phyloP scores from a whole-genome alignment of 1,140 invertebrate genomes.

The Paramacrobiotus metropolitanus region DNA sequence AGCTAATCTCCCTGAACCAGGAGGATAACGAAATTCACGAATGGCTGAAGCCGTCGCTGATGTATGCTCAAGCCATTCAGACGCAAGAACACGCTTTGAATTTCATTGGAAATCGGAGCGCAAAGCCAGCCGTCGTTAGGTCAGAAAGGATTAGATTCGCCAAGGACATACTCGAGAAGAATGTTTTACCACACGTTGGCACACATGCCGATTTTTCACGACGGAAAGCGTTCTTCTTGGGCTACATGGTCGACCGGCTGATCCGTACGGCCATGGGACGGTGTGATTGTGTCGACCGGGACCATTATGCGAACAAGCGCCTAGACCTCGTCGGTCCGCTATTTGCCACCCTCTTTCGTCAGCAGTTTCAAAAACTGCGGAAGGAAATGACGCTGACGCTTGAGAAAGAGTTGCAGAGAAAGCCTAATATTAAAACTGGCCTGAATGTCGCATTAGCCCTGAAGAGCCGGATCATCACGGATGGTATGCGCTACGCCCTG shows the following conservation, averaged over 20 bases:
- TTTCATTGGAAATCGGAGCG: background rate
- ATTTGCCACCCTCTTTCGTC: background rate
- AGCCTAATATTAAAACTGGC: background rate
- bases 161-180: background rate
- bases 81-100: slow-evolving; percentile 2
- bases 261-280: background rate
- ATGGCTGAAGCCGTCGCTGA: background rate
- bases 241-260: background rate
- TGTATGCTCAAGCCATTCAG: background rate
- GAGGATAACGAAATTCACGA: background rate
- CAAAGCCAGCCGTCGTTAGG: background rate
- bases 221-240: background rate
- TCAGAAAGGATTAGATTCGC: background rate
- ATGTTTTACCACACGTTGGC: slow-evolving; percentile 1
- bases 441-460: background rate
- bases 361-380: background rate
- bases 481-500: background rate
- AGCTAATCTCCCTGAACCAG: background rate
- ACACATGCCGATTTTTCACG: background rate
- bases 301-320: background rate
- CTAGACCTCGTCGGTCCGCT: background rate
- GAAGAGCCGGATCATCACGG: background rate
- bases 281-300: background rate
- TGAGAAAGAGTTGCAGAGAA: background rate
- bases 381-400: background rate